These are phyloP conservation scores for Lordiphosa fenestrarum DNA, from an alignment of 2,888 invertebrate genomes.

Conservation along the genomic window DNA sequence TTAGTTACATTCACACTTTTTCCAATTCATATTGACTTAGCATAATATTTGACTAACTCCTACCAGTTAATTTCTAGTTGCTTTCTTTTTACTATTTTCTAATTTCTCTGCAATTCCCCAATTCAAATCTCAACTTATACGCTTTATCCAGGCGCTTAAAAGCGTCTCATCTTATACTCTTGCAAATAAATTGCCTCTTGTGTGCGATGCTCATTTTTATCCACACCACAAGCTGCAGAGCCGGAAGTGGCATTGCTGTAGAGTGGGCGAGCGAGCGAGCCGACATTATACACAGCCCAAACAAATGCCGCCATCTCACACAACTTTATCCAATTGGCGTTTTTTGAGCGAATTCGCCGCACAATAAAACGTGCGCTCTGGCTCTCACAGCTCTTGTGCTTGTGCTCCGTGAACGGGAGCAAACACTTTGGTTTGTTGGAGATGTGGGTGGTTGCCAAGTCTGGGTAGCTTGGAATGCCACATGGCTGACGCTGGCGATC, in stretches of 20 bases:
- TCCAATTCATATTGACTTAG: too few relatives aligned
- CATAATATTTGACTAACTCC: too few relatives aligned
- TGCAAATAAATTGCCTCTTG: conserved; percentile 19
- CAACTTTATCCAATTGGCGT: conserved; percentile 60
- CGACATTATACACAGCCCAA: conserved; percentile 27
- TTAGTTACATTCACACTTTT: too few relatives aligned
- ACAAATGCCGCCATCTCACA: conserved; percentile 41
- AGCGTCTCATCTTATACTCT: conserved; percentile 44
- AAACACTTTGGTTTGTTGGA: conserved; percentile 33
- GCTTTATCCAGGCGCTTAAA: conserved; percentile 10
- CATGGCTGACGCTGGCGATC: too few relatives aligned
- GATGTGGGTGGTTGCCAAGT: conserved; percentile 22
- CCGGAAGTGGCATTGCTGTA: conserved; percentile 47
- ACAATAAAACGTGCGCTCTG: conserved; percentile 38
- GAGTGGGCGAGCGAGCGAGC: conserved; percentile 34
- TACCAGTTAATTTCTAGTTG: too few relatives aligned
- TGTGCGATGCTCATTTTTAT: conserved; percentile 47
- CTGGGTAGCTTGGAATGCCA: too few relatives aligned
- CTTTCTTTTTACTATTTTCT: too few relatives aligned
- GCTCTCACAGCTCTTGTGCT: too few relatives aligned
- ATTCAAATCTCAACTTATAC: conserved; percentile 26
- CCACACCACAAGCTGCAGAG: conserved; percentile 47
- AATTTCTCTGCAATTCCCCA: neutral
- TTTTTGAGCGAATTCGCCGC: conserved; percentile 76
- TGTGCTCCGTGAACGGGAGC: neutral